A percentile compares a stretch with the other conserved stretches of the same genome.
These are phyloP conservation scores for Oegoconia quadripuncta DNA, from an alignment of 2,888 invertebrate species.

Conservation along the genomic window DNA sequence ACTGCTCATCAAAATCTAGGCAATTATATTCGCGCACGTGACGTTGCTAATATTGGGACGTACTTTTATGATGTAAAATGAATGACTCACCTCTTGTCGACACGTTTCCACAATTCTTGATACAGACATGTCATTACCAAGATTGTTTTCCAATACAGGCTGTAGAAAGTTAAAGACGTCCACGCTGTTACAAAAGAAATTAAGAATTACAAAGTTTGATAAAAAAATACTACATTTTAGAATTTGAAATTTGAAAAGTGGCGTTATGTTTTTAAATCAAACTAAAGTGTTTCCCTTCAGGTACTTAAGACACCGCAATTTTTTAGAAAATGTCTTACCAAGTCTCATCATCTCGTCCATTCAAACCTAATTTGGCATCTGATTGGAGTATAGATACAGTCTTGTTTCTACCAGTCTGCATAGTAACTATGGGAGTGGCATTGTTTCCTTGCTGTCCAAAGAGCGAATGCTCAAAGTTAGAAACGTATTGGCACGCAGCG, in stretches of 20 bases:
- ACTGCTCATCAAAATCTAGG: too few relatives aligned
- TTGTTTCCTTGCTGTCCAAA: conserved; percentile 90
- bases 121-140: conserved; percentile 81
- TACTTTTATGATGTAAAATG: too few relatives aligned
- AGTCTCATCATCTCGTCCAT: conserved; percentile 84
- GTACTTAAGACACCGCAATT: background rate
- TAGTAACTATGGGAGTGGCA: conserved; percentile 81
- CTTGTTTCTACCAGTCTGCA: conserved; percentile 81
- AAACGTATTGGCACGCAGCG: conserved; percentile 94
- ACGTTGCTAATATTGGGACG: too few relatives aligned
- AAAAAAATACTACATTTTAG: conserved; percentile 1
- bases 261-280: too few relatives aligned
- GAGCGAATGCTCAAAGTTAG: conserved; percentile 93
- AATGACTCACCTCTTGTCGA: conserved; percentile 64
- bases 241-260: too few relatives aligned
- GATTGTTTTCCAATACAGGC: conserved; percentile 82
- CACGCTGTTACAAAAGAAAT: conserved; percentile 74
- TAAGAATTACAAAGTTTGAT: background rate
- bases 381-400: conserved; percentile 81
- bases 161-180: conserved; percentile 92
- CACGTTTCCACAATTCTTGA: conserved; percentile 84
- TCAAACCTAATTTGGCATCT: conserved; percentile 74
- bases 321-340: conserved; percentile 73
- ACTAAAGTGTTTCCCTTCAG: too few relatives aligned
- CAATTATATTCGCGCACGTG: too few relatives aligned